Conservation (phyloP, 2,113 vertebrate genomes). For the Myotis lucifugus region DNA sequence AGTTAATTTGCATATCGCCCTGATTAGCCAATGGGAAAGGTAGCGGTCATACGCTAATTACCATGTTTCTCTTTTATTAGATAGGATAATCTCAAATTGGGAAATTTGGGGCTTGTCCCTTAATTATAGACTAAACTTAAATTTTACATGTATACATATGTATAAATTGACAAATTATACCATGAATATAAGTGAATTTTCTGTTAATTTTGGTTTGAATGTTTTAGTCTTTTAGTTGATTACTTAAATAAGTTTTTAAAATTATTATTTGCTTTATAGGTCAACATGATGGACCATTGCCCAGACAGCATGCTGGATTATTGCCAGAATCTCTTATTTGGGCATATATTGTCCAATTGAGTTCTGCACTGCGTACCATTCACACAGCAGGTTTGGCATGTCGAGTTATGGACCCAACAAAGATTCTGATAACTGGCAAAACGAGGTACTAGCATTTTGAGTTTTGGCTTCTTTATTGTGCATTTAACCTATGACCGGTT, state of each 20-base stretch:
- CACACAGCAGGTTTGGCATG: constrained; percentile 98
- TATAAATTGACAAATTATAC: not conserved
- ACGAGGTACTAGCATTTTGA: constrained; percentile 88
- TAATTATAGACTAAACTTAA: not conserved
- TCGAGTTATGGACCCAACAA: constrained; percentile 98
- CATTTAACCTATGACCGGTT: not conserved
- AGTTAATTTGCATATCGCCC: too few species aligned
- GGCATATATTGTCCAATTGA: constrained; percentile 99
- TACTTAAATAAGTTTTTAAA: not conserved
- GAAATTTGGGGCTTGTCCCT: not conserved
- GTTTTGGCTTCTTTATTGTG: not conserved
- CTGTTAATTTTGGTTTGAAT: not conserved
- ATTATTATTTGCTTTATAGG: constrained; percentile 82
- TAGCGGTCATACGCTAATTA: too few species aligned
- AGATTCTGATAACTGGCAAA: constrained; percentile 98
- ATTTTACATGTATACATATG: not conserved
- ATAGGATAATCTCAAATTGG: not conserved
- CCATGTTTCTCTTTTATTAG: too few species aligned
- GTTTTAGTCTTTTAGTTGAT: constrained; percentile 18
- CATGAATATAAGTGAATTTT: not conserved
- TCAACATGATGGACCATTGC: constrained; percentile 95
- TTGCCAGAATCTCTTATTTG: constrained; percentile 98
- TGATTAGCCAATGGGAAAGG: too few species aligned
- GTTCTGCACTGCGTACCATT: constrained; percentile 96
- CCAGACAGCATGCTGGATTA: constrained; percentile 96